These are phyloP conservation scores for Andrena cerasifolii DNA, from an alignment of 1,140 invertebrate genomes.

Conservation along the genomic window DNA sequence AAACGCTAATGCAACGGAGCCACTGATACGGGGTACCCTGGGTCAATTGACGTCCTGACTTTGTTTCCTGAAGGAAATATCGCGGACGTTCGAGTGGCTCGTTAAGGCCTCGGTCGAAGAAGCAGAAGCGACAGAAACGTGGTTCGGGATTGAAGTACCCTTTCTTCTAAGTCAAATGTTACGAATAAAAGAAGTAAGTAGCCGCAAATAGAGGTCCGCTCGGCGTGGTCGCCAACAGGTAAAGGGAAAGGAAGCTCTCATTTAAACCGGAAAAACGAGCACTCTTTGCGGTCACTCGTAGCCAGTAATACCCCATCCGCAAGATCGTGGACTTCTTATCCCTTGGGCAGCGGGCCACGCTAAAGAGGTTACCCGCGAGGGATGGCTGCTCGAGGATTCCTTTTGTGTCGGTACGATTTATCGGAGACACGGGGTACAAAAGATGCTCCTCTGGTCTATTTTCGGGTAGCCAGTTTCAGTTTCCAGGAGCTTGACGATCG, in stretches of 20 bases:
- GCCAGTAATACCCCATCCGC: conserved; percentile 30
- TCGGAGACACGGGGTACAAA: conserved; percentile 6
- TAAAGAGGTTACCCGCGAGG: conserved; percentile 16
- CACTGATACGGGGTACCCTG: neutral
- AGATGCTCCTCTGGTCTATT: neutral
- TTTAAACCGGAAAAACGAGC: neutral
- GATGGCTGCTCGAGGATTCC: neutral
- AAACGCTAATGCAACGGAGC: neutral
- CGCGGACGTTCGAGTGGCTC: conserved; percentile 7
- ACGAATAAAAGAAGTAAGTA: conserved; percentile 1
- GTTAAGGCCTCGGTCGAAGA: conserved; percentile 12
- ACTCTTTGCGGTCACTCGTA: conserved; percentile 31
- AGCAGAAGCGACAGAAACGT: neutral
- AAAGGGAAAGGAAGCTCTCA: neutral
- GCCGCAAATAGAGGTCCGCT: conserved; percentile 3
- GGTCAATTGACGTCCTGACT: neutral
- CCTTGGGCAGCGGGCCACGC: neutral
- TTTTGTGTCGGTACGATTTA: conserved; percentile 20
- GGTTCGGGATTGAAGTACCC: too few species aligned
- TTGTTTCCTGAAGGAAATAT: neutral
- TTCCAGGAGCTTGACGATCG: conserved; percentile 6
- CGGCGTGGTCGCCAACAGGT: neutral
- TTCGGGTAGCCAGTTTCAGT: too few species aligned
- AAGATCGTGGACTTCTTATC: conserved; percentile 27
- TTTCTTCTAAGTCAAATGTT: neutral